These are phyloP conservation scores for Chymomyza procnemis DNA, from an alignment of 2,888 invertebrate genomes.

Conservation along the genomic window DNA sequence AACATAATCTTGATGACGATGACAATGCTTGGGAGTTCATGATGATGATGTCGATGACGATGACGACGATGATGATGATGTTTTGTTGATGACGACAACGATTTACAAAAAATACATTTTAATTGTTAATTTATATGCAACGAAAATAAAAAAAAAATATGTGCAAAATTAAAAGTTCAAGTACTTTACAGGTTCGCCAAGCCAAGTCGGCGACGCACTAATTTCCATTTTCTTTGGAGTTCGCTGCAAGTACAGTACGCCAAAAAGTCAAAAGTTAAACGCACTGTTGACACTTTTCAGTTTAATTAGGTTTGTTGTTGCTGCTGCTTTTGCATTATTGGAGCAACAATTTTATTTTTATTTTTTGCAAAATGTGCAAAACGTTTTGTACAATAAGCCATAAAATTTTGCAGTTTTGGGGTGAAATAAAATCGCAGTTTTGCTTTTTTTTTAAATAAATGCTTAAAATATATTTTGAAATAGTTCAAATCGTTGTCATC, in stretches of 20 bases:
- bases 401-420: too few species aligned
- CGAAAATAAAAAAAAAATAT: not conserved
- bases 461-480: too few species aligned
- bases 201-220: too few species aligned
- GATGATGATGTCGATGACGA: too few species aligned
- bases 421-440: too few species aligned
- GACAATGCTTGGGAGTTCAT: too few species aligned
- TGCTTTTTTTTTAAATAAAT: too few species aligned
- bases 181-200: too few species aligned
- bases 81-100: not conserved
- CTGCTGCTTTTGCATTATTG: conserved; percentile 11
- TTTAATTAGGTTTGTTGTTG: not conserved
- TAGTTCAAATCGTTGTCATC: too few species aligned
- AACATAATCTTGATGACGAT: too few species aligned
- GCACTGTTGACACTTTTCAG: not conserved
- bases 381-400: too few species aligned
- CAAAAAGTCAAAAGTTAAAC: not conserved
- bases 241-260: not conserved
- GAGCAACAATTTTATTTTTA: conserved; percentile 12
- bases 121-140: not conserved
- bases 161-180: not conserved
- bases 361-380: too few species aligned
- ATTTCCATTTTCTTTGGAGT: not conserved
- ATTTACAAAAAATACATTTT: not conserved
- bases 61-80: not conserved